A percentile compares a stretch with the other conserved stretches of the same genome.
These are phyloP conservation scores for Acrobasis suavella DNA, from an alignment of 2,888 invertebrate species.

Conservation along the genomic window DNA sequence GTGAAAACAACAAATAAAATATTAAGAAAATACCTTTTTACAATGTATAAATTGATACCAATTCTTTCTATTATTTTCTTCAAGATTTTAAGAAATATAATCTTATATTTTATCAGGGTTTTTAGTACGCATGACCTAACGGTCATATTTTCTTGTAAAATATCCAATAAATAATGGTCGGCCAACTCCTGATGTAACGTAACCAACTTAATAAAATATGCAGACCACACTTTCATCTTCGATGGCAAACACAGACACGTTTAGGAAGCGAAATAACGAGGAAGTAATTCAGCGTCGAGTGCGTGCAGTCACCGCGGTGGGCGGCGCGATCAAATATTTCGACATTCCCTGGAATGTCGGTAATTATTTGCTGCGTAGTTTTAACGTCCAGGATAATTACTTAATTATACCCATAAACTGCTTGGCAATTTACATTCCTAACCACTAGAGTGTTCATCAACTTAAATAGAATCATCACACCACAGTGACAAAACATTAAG, in stretches of 20 bases:
- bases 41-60: background rate
- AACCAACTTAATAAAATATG: constrained; percentile 13
- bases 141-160: no score
- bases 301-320: constrained; percentile 44
- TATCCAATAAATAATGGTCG: background rate
- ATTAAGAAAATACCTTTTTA: background rate
- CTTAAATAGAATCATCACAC: background rate
- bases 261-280: constrained; percentile 55
- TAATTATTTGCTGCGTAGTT: constrained; percentile 26
- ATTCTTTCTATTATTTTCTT: background rate
- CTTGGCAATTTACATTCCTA: constrained; percentile 3
- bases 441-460: background rate
- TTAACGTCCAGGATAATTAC: background rate
- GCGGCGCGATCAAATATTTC: constrained; percentile 38
- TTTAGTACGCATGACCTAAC: no score
- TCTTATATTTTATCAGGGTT: no score
- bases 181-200: background rate
- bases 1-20: background rate
- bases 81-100: no score
- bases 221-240: constrained; percentile 52
- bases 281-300: constrained; percentile 53
- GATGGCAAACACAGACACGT: constrained; percentile 37
- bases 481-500: background rate
- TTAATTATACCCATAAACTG: constrained; percentile 7
- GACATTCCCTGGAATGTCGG: constrained; percentile 40